Base-by-base conservation (phyloP, 2,888 invertebrate genomes). In the Vannuccia rotundouncinata region DNA sequence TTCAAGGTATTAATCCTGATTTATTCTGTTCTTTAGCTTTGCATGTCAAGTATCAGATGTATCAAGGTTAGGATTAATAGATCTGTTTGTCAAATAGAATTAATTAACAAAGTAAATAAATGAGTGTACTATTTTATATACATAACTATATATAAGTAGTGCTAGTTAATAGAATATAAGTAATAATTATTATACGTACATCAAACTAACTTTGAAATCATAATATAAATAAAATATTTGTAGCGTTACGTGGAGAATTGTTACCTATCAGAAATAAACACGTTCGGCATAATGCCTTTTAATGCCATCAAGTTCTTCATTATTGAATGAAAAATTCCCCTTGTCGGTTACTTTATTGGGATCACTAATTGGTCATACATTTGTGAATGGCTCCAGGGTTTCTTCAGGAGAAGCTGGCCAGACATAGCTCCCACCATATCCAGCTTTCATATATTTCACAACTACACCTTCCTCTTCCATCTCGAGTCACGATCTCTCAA, bases 381-480 rank as follows among this genome's bases (percentile, higher is more conserved):
- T 66, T 66, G 5, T 66, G 66, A 66, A 66, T 66, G 66, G 66
- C 66, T 66, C 66, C 66, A 66, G 66, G 5, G 66, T 66, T 66
- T 66, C 66, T 66, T 66, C 66, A 27, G 66, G 66, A 66, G 66
- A 66, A 66, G 66, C 66, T 66, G 66, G 66, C 66, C 66, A 66
- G 10, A 66, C 66, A 27, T 66, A 66, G 66, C 66, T 66, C 66
- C 66, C 66, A n/a, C 66, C 66, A 66, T 66, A 66, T 66, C 66
- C 66, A 66, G 66, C 66, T 66, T 66, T 66, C n/a, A n/a, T n/a
- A n/a, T n/a, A n/a, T n/a, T n/a, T n/a, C 66, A 66, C 66, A 66
- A 66, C 66, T 66, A 66, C 66, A 66, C 66, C 66, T 66, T 66
- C 66, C 66, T 66, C 66, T 66, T 66, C 66, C 66, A 66, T 66